Evolutionary conservation across 2,888 invertebrate species (phyloP).

Genomic region (Pandemis cinnamomeana): DNA sequence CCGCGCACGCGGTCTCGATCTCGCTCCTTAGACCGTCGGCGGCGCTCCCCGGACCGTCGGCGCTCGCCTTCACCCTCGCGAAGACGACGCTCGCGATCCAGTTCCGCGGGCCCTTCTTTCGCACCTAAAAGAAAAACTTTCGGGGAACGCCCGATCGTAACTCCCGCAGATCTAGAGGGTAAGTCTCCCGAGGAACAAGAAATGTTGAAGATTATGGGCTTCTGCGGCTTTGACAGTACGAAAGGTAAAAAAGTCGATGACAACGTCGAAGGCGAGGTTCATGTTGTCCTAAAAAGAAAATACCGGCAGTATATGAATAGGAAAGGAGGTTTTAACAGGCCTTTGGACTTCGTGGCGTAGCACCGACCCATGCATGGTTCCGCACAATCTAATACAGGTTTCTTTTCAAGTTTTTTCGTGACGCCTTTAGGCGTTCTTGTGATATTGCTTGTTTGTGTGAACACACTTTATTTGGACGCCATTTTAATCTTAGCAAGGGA

Average conservation of each 20-base stretch:
- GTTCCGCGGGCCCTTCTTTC: constrained; percentile 74
- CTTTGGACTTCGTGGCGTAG: constrained; percentile 97
- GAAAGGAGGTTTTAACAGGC: constrained; percentile 99
- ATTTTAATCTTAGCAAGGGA: background rate
- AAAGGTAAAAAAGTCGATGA: constrained; percentile 98
- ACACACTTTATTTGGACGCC: constrained; percentile 16
- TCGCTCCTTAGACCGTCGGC: constrained; percentile 72
- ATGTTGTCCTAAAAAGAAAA: constrained; percentile 97
- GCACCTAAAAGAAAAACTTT: constrained; percentile 70
- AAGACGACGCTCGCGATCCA: constrained; percentile 63
- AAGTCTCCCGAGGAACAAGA: constrained; percentile 96
- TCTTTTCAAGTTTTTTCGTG: constrained; percentile 33
- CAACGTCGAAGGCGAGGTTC: constrained; percentile 97
- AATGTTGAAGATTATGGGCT: constrained; percentile 99
- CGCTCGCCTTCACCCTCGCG: constrained; percentile 59
- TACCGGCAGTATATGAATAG: constrained; percentile 99
- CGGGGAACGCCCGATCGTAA: constrained; percentile 86
- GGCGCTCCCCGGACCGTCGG: constrained; percentile 76
- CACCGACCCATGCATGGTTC: constrained; percentile 45
- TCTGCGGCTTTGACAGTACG: constrained; percentile 97
- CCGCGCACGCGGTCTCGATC: constrained; percentile 75
- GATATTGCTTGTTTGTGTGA: constrained; percentile 34
- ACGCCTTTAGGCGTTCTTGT: constrained; percentile 25
- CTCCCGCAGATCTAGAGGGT: constrained; percentile 94
- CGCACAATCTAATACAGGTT: constrained; percentile 33